A percentile compares a stretch with the other conserved stretches of the same genome.
These are phyloP conservation scores for Chrysochloris asiatica DNA, from an alignment of 2,113 vertebrate species.

Conservation along the genomic window DNA sequence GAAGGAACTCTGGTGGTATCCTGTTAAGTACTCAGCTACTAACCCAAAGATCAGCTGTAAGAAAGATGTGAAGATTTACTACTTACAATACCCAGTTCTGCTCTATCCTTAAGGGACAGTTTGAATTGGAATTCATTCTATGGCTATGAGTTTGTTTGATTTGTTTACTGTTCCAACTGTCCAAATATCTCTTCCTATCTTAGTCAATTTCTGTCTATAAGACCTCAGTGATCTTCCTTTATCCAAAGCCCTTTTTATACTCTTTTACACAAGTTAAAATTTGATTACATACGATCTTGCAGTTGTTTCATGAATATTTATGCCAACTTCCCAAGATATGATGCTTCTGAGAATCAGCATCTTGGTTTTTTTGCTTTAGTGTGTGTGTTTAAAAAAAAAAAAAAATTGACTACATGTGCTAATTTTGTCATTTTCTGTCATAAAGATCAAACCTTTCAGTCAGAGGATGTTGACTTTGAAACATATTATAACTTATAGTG, in stretches of 20 bases:
- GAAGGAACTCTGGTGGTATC: background rate
- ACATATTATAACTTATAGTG: background rate
- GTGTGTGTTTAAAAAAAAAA: background rate
- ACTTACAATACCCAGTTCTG: no score
- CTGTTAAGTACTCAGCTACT: background rate
- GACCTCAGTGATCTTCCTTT: background rate
- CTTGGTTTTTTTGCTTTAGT: no score
- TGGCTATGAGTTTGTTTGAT: no score
- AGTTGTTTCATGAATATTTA: conserved; percentile 31
- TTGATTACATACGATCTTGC: background rate
- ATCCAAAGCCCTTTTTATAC: background rate
- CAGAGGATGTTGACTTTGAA: background rate
- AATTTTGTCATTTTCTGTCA: background rate
- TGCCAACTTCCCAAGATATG: background rate
- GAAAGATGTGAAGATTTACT: background rate
- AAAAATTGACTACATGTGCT: no score
- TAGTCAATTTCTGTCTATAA: background rate
- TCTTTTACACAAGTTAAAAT: background rate
- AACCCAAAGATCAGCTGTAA: background rate
- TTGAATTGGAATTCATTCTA: background rate
- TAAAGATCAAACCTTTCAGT: conserved; percentile 12
- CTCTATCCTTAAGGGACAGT: no score
- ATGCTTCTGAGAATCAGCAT: background rate
- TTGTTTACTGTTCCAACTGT: background rate
- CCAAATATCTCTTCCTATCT: background rate